phyloP scores from a whole-genome alignment of 2,888 invertebrate species.

The Nomada hirtipes region DNA sequence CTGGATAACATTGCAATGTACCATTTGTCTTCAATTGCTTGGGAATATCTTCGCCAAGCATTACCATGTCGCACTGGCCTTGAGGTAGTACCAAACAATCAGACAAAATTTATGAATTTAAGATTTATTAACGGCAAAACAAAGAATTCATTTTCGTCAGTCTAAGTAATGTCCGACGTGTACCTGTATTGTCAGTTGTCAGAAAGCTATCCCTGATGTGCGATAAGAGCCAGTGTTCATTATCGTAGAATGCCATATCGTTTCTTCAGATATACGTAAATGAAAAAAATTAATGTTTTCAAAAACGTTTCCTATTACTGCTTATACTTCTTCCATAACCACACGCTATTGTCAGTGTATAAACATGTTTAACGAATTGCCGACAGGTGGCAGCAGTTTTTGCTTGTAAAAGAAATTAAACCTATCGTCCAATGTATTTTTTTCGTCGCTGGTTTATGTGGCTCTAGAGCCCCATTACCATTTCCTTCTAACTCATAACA shows the following conservation, averaged over 20 bases:
- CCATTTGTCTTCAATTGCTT: constrained; percentile 86
- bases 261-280: not conserved
- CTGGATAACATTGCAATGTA: constrained; percentile 90
- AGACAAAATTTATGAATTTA: not conserved
- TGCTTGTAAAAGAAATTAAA: no score
- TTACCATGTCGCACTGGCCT: constrained; percentile 96
- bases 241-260: constrained; percentile 96
- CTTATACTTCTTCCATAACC: not conserved
- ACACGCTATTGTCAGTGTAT: not conserved
- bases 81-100: constrained; percentile 35
- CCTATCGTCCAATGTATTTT: no score
- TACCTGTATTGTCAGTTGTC: constrained; percentile 96
- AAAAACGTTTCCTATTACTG: constrained; percentile 8
- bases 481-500: no score
- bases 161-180: constrained; percentile 29
- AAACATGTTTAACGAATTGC: constrained; percentile 6
- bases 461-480: no score
- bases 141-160: constrained; percentile 25
- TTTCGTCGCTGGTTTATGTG: no score
- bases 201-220: constrained; percentile 98
- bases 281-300: constrained; percentile 5
- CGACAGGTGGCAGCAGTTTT: constrained; percentile 29
- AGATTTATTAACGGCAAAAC: not conserved
- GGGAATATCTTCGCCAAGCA: constrained; percentile 93
- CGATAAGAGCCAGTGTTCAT: constrained; percentile 95